Evolutionary conservation across 1,140 invertebrate species (phyloP).

Genomic region (Odontomachus brunneus): DNA sequence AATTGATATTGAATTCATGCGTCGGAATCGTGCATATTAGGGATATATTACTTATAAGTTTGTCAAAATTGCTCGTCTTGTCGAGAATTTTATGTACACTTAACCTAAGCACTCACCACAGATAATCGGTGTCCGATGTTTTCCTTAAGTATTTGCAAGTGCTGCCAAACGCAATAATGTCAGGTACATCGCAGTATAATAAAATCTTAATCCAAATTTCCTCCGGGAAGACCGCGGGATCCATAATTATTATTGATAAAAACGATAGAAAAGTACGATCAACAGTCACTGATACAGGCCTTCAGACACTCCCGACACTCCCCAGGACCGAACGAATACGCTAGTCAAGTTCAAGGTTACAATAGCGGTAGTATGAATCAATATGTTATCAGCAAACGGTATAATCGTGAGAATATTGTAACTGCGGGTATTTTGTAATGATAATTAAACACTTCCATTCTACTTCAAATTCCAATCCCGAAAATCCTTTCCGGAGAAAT

Average conservation of each 20-base stretch:
- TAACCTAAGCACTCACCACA: conserved; percentile 83
- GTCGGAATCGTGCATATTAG: not conserved
- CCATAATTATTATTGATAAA: conserved; percentile 82
- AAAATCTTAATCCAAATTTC: conserved; percentile 86
- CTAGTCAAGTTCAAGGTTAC: conserved; percentile 85
- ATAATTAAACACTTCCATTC: too few relatives aligned
- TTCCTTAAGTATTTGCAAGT: conserved; percentile 85
- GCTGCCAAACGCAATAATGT: conserved; percentile 84
- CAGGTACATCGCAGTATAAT: conserved; percentile 84
- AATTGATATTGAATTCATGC: not conserved
- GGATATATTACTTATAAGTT: conserved; percentile 1
- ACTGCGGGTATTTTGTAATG: too few relatives aligned
- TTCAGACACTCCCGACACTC: conserved; percentile 83
- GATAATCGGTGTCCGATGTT: conserved; percentile 83
- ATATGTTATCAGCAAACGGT: conserved; percentile 63
- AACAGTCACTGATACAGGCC: conserved; percentile 72
- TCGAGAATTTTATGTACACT: conserved; percentile 54
- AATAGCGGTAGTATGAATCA: conserved; percentile 61
- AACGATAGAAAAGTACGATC: conserved; percentile 78
- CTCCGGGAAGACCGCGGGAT: conserved; percentile 84
- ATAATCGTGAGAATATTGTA: conserved; percentile 4
- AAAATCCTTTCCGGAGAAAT: not conserved
- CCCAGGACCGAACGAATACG: conserved; percentile 81
- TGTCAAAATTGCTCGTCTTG: not conserved
- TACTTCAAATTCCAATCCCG: too few relatives aligned